Base-by-base conservation (phyloP, 2,888 invertebrate genomes). In the Scrobipalpa atriplicella region DNA sequence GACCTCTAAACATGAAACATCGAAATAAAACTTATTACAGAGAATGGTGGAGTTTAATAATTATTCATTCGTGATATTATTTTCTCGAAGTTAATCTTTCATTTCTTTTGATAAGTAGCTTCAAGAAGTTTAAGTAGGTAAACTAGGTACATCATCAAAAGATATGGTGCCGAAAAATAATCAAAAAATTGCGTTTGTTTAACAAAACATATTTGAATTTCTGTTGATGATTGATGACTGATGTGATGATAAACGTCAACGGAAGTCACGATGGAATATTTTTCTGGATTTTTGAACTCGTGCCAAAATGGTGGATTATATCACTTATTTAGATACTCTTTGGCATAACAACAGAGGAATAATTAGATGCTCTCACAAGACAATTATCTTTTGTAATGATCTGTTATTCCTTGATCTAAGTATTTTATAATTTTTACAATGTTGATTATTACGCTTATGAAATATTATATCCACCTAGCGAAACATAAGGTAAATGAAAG, bases 281-380 rank as follows among this genome's bases (percentile, higher is more conserved):
- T 67, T 61, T 16, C 47, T 19, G 62, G 62, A 62, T 71, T 56
- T 67, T 74, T 74, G 74, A 74, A 70, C 67, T 36, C 13, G 18
- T 66, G 73, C 73, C 74, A 74, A 69, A 19, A 3, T 10, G 8
- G 9, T 41, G 8, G 13, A 41, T 68, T 62, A 54, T 65, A 68
- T 67, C 67, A 64, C 13, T 58, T 56, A 41, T 52, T 41, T 36
- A 29, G 29, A 10, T 41, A 7, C 18, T 52, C 60, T 65, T 54
- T 68, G 68, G 68, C 68, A 68, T 64, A 38, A 54, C 36, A 38
- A 66, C 68, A 66, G 36, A 64, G 9, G 38, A 43, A 29, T 10
- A 36, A 56, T 11, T 52, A 52, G 1, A 10, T 6, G 16, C 5
- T 5, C 3, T 11, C 13, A 43, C 47, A 47, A n/a, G 47, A 47